Base-by-base conservation (phyloP, 1,140 invertebrate species). In the Arctopsyche grandis region DNA sequence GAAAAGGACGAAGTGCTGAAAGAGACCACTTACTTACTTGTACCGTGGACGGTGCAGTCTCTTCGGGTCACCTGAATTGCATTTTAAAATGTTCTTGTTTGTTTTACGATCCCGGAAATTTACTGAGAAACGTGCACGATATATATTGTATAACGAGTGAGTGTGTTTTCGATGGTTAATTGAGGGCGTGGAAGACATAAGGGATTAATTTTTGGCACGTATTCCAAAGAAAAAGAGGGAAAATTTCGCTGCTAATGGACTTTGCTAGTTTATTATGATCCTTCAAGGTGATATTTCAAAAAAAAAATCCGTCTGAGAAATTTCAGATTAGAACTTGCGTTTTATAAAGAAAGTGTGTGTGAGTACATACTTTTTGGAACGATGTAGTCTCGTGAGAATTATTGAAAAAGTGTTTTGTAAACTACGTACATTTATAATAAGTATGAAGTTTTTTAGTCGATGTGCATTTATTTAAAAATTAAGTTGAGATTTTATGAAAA, bases 1-100 rank as follows among this genome's bases (percentile, higher is more conserved):
- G 79, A 82, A 82, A 82, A 80, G 71, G 78, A 75, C 48, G 26
- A 44, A 69, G 75, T 63, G 52, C 21, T 29, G 58, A 76, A 63
- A 63, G 12, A 19, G 16, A 22, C 48, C 48, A 56, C 63, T 21
- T 21, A 16, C 56, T 19, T 60, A 60, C n/a, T 60, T 21, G 56
- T 60, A 19, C 56, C 16, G 56, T 1, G 56, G 1, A 60, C 29
- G 21, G 56, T 60, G 56, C 56, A 60, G n/a, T 60, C 56, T 60
- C 21, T 60, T 21, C 52, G 16, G 29, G 29, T 7, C 29, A 38
- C 29, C 29, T 38, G 29, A 38, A 38, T 38, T 38, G 29, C 3
- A 38, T 7, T 38, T 1, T 38, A 38, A 38, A 38, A 38, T 38
- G 29, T 38, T 38, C 29, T 38, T 38, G 29, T 38, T 38, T 38